phyloP scores from a whole-genome alignment of 2,797 vertebrate genomes.

The Clamator glandarius region DNA sequence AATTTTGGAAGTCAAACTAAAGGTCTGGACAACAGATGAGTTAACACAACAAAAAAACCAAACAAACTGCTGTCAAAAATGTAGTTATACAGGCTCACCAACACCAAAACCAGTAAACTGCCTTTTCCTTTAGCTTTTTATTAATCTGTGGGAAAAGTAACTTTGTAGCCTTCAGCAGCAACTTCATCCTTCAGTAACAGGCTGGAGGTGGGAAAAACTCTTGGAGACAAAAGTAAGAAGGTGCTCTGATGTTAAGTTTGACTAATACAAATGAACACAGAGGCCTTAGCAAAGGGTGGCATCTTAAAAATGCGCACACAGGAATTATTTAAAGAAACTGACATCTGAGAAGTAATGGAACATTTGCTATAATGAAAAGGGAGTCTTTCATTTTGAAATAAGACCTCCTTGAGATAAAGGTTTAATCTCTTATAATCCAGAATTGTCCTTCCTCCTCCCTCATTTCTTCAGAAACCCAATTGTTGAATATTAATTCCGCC shows the following conservation, averaged over 20 bases:
- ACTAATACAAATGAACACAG: not conserved
- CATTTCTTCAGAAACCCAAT: not conserved
- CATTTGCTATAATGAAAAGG: conserved; percentile 23
- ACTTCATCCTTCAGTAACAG: not conserved
- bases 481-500: conserved; percentile 46
- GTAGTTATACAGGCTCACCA: not conserved
- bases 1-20: not conserved
- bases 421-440: conserved; percentile 26
- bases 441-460: not conserved
- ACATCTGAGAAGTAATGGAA: not conserved
- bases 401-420: conserved; percentile 5
- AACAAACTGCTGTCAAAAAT: not conserved
- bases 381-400: not conserved
- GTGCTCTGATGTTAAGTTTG: not conserved
- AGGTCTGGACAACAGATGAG: not conserved
- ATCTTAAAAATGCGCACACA: not conserved
- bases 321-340: conserved; percentile 15
- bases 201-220: not conserved
- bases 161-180: not conserved
- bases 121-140: not conserved
- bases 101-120: not conserved
- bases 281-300: not conserved
- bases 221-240: not conserved
- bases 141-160: not conserved
- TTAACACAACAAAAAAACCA: not conserved